Percentiles rank a stretch among this genome's conserved stretches.
These are phyloP conservation scores for Enteromius treurensis DNA, from an alignment of 2,797 vertebrate species.

Conservation along the genomic window DNA sequence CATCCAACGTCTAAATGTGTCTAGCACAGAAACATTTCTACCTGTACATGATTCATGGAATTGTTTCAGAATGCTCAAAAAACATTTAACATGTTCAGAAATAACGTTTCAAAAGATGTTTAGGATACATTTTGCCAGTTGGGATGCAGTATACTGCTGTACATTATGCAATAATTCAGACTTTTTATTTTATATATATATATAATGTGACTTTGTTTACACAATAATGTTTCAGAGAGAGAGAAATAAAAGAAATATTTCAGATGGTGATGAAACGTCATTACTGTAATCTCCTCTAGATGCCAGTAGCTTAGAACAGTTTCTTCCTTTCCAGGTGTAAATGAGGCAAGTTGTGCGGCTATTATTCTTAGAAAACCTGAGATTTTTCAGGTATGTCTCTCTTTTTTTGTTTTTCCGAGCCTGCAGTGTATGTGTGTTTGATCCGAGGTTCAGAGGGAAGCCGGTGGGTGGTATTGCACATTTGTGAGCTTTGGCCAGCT, in stretches of 20 bases:
- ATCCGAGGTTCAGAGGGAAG: constrained; percentile 8
- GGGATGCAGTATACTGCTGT: background rate
- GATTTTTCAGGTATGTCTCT: background rate
- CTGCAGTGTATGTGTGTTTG: background rate
- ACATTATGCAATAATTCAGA: background rate
- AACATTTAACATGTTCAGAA: background rate
- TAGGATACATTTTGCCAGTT: background rate
- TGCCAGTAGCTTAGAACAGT: background rate
- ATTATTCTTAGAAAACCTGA: constrained; percentile 26
- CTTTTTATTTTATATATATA: no score
- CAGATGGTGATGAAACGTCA: background rate
- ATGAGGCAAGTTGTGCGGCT: background rate
- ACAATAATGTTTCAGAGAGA: background rate
- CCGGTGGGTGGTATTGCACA: constrained; percentile 3
- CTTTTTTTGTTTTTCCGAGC: background rate
- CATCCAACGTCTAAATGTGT: background rate
- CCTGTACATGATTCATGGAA: background rate
- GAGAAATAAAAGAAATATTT: background rate
- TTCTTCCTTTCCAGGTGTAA: constrained; percentile 17
- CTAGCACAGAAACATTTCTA: background rate
- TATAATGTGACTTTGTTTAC: background rate
- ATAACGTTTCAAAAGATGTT: background rate
- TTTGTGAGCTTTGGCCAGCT: constrained; percentile 29
- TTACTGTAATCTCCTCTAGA: background rate
- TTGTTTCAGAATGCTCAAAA: background rate